A percentile compares a stretch with the other conserved stretches of the same genome.
Conservation (phyloP, 2,888 invertebrate genomes). For the Stenodema calcarata region DNA sequence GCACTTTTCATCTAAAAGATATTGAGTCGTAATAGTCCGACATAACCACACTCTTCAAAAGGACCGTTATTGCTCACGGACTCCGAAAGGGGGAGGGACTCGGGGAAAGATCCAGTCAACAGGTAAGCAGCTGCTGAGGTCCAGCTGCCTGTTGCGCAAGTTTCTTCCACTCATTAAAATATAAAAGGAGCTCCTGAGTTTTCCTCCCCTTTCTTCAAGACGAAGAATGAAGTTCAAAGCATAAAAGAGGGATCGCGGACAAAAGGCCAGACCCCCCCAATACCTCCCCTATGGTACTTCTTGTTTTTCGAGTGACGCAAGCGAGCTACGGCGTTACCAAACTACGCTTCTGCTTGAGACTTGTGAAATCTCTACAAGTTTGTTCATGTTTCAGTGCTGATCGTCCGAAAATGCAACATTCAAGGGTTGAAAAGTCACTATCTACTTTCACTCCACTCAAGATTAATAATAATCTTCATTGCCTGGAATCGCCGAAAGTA, state of each 20-base stretch:
- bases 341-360: not conserved
- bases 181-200: conserved; percentile 18
- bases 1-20: not conserved
- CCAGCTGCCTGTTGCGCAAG: conserved; percentile 46
- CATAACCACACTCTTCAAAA: conserved; percentile 13
- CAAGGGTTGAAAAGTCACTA: no score
- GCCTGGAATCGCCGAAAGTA: no score
- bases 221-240: conserved; percentile 1
- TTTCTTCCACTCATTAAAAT: conserved; percentile 17
- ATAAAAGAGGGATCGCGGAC: not conserved
- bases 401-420: no score
- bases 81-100: not conserved
- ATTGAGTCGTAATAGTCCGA: not conserved
- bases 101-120: not conserved
- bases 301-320: not conserved
- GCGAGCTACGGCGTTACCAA: not conserved
- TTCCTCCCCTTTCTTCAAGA: conserved; percentile 8
- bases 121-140: conserved; percentile 18
- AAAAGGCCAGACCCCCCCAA: not conserved
- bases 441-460: no score
- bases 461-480: no score
- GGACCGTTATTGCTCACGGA: conserved; percentile 22
- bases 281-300: not conserved
- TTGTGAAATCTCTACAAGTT: not conserved
- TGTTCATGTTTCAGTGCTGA: not conserved